phyloP scores from a whole-genome alignment of 2,113 vertebrate species.

The Perca fluviatilis region DNA sequence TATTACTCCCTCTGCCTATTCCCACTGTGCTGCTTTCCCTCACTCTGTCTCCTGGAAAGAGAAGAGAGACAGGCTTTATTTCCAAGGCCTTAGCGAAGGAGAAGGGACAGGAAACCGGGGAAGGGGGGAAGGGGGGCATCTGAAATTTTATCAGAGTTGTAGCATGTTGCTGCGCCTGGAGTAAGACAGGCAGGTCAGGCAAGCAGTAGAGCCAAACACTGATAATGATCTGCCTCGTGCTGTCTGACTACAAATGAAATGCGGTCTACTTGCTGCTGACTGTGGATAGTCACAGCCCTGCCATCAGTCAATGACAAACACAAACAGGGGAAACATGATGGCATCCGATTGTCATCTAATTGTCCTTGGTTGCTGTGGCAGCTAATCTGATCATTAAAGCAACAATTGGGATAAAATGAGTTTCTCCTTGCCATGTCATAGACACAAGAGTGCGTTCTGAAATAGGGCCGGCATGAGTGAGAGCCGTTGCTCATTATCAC shows the following conservation, averaged over 20 bases:
- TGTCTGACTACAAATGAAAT: conserved; percentile 61
- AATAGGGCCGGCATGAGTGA: conserved; percentile 41
- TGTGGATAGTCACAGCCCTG: conserved; percentile 33
- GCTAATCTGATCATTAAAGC: conserved; percentile 73
- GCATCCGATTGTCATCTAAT: conserved; percentile 71
- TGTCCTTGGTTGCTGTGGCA: conserved; percentile 65
- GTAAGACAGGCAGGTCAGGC: conserved; percentile 66
- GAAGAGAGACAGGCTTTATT: conserved; percentile 7
- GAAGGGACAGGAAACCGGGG: neutral
- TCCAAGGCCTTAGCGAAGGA: conserved; percentile 14
- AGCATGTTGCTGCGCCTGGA: conserved; percentile 68
- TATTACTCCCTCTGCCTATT: neutral
- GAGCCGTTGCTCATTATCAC: conserved; percentile 51
- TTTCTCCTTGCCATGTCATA: conserved; percentile 47
- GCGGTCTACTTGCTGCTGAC: conserved; percentile 53
- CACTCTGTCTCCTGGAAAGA: conserved; percentile 18
- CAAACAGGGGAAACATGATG: conserved; percentile 54
- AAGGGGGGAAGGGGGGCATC: neutral
- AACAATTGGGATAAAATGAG: conserved; percentile 68
- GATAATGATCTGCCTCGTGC: conserved; percentile 72
- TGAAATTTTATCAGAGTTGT: conserved; percentile 72
- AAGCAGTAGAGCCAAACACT: conserved; percentile 61
- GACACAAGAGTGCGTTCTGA: conserved; percentile 16
- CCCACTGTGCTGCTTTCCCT: conserved; percentile 16
- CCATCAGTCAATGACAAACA: conserved; percentile 65